Percentiles rank a stretch among this genome's conserved stretches.
Evolutionary conservation across 1,140 invertebrate species (phyloP).

Genomic region (Lasioglossum albipes): DNA sequence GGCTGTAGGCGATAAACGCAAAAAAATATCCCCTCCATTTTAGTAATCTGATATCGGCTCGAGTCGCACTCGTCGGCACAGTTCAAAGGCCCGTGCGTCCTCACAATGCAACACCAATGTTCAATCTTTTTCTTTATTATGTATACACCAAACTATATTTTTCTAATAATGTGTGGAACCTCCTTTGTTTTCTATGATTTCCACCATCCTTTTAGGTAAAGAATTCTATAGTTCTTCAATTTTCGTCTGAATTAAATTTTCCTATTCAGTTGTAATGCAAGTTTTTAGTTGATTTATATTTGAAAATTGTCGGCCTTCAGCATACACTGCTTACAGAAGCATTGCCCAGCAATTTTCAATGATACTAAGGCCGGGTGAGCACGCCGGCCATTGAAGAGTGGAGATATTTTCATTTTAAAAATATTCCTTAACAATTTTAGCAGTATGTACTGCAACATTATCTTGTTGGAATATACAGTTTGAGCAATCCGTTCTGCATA

Average conservation of each 20-base stretch:
- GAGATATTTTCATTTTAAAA: neutral
- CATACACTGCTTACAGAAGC: neutral
- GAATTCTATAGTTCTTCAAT: neutral
- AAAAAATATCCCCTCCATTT: too few species aligned
- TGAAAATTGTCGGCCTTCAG: neutral
- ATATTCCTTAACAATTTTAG: conserved; percentile 1
- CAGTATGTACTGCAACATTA: neutral
- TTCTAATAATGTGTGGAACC: too few species aligned
- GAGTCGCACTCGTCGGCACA: too few species aligned
- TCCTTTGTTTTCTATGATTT: too few species aligned
- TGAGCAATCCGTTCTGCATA: neutral
- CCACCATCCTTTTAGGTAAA: too few species aligned
- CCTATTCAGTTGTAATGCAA: neutral
- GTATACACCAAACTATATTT: too few species aligned
- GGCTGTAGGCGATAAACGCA: too few species aligned
- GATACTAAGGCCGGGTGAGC: neutral
- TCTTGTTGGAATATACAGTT: too few species aligned
- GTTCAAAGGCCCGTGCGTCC: too few species aligned
- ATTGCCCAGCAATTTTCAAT: neutral
- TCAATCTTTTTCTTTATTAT: too few species aligned
- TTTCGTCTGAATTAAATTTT: neutral
- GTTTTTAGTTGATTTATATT: conserved; percentile 16
- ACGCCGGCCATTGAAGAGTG: neutral
- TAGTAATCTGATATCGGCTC: too few species aligned
- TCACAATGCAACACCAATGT: too few species aligned